Base-by-base conservation (phyloP, 2,797 vertebrate genomes). In the Typhlichthys eigenmanni region DNA sequence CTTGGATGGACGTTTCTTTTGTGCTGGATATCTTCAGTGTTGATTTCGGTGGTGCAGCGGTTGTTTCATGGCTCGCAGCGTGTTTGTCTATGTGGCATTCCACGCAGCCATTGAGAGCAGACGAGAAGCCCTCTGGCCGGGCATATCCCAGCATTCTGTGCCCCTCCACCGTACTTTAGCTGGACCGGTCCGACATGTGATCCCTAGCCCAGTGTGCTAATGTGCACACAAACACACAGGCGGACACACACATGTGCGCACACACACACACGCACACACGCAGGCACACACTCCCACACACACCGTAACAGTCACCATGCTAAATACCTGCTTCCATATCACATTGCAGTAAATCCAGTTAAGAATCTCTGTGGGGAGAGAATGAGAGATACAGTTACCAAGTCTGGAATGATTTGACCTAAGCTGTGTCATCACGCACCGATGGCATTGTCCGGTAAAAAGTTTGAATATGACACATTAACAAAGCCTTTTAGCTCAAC, bases 11-110 rank as follows among this genome's bases (percentile, higher is more conserved):
- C 85, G 83, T 72, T 71, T 55, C 85, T 83, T 89, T 92, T 92
- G 87, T 93, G 78, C 72, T 34, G 59, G 19, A 72, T 67, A 71
- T 32, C 19, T 19, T 19, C 68, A 80, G 88, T 90, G 81, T 88
- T 83, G 83, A 87, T 93, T 91, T 93, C 88, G 85, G 81, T 85
- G 86, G 79, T 83, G 75, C 68, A 69, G 80, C 78, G 46, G 79
- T 84, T 87, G 89, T 91, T 89, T 93, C 87, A 72, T 91, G 69
- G 90, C 90, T 92, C 10, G 75, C 80, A 92, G 92, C 88, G 0
- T 89, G 87, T 90, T 91, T 87, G 85, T 90, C 85, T 88, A 78
- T 73, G 83, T 89, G 85, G 81, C 87, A 89, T 91, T 89, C 86
- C 87, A 90, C 80, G 84, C 68, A 78, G 85, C 87, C 75, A 88